phyloP scores from a whole-genome alignment of 2,797 vertebrate genomes.

The Nannoperca obscura region DNA sequence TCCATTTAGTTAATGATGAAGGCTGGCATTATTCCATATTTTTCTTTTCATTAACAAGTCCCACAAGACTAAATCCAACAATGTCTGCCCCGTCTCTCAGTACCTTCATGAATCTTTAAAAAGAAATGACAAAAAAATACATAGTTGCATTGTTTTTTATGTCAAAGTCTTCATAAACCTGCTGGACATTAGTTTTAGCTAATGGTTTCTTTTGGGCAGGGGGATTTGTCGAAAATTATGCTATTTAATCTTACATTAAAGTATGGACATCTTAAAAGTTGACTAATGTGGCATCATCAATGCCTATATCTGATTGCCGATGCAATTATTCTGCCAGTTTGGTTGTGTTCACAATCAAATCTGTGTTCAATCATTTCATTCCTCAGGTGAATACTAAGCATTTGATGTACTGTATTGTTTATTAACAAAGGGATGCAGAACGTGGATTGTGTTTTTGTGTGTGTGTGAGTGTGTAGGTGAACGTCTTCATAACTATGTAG shows the following conservation, averaged over 20 bases:
- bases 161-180: background rate
- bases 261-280: background rate
- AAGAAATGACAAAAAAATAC: background rate
- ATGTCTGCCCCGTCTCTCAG: background rate
- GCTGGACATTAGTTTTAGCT: background rate
- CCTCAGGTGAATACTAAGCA: constrained; percentile 31
- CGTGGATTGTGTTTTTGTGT: constrained; percentile 17
- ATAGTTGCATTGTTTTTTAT: background rate
- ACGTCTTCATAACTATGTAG: constrained; percentile 25
- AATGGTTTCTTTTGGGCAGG: background rate
- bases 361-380: constrained; percentile 31
- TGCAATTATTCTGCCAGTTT: constrained; percentile 33
- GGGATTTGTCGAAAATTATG: background rate
- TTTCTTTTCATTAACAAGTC: background rate
- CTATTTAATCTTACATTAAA: background rate
- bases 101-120: background rate
- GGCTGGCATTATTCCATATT: background rate
- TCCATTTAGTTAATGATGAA: background rate
- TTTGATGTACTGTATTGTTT: constrained; percentile 50
- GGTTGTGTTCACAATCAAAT: constrained; percentile 26
- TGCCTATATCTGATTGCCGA: constrained; percentile 22
- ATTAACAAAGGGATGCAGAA: constrained; percentile 9
- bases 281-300: background rate
- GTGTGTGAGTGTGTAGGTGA: constrained; percentile 8
- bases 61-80: background rate